Conservation (phyloP, 1,140 invertebrate species). For the Zaprionus taronus region DNA sequence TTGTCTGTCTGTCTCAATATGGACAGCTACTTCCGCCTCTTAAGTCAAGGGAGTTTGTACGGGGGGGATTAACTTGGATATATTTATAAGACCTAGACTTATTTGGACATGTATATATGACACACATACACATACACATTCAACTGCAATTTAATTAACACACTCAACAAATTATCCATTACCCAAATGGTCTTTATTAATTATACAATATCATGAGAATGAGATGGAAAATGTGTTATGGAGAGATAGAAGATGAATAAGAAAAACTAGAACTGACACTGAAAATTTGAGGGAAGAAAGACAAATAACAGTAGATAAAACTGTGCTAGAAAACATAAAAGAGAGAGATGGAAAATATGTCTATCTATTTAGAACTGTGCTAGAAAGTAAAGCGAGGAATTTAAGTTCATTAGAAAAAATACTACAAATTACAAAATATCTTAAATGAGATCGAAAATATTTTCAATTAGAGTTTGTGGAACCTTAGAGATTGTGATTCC, state of each 20-base stretch:
- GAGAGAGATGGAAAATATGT: too few relatives aligned
- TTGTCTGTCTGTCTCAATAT: constrained; percentile 19
- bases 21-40: constrained; percentile 46
- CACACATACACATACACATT: neutral
- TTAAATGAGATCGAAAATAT: neutral
- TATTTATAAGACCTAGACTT: constrained; percentile 5
- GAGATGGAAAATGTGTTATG: neutral
- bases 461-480: neutral
- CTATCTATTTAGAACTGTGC: neutral
- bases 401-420: neutral
- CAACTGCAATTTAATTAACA: constrained; percentile 42
- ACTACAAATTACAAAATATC: neutral
- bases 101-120: constrained; percentile 14
- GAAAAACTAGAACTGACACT: neutral
- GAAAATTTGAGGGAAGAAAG: too few relatives aligned
- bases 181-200: constrained; percentile 16
- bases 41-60: constrained; percentile 4
- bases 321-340: neutral
- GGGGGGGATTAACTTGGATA: constrained; percentile 26
- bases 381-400: neutral
- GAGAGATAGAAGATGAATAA: too few relatives aligned
- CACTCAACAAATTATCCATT: constrained; percentile 26
- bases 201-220: constrained; percentile 1
- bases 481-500: neutral
- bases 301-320: neutral